Evolutionary conservation across 2,888 invertebrate genomes (phyloP).

Genomic region (Pterostichus madidus): DNA sequence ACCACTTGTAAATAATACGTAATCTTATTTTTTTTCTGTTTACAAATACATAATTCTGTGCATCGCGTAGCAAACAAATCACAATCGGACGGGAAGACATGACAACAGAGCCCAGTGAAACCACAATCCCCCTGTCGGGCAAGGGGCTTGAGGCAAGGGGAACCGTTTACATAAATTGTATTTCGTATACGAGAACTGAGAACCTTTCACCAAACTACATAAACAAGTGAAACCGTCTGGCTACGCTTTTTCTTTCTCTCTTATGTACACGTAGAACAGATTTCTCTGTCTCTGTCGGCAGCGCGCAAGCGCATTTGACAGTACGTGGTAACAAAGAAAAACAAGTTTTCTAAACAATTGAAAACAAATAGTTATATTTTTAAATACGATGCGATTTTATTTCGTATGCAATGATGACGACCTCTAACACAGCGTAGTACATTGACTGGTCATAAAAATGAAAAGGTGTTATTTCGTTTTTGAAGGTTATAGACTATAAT

Average conservation of each 20-base stretch:
- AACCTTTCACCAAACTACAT: slow-evolving; percentile 63
- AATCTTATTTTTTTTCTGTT: too few species aligned
- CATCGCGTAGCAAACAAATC: not conserved
- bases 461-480: not conserved
- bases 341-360: slow-evolving; percentile 43
- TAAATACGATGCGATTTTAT: slow-evolving; percentile 31
- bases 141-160: slow-evolving; percentile 27
- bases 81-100: not conserved
- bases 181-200: slow-evolving; percentile 53
- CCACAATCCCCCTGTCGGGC: slow-evolving; percentile 18
- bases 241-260: slow-evolving; percentile 34
- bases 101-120: slow-evolving; percentile 18
- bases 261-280: not conserved
- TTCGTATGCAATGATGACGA: slow-evolving; percentile 28
- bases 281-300: slow-evolving; percentile 1
- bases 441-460: slow-evolving; percentile 21
- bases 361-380: slow-evolving; percentile 48
- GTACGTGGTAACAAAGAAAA: slow-evolving; percentile 46
- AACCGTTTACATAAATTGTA: slow-evolving; percentile 64
- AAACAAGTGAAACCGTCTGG: slow-evolving; percentile 58
- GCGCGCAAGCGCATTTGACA: slow-evolving; percentile 21
- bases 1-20: too few species aligned
- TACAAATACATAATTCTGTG: not conserved
- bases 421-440: slow-evolving; percentile 17
- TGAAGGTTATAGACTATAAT: slow-evolving; percentile 15